Evolutionary conservation across 2,113 vertebrate species (phyloP), one percentile per base, ranked within the genome.

Genomic region (Choloepus hoffmanni): DNA sequence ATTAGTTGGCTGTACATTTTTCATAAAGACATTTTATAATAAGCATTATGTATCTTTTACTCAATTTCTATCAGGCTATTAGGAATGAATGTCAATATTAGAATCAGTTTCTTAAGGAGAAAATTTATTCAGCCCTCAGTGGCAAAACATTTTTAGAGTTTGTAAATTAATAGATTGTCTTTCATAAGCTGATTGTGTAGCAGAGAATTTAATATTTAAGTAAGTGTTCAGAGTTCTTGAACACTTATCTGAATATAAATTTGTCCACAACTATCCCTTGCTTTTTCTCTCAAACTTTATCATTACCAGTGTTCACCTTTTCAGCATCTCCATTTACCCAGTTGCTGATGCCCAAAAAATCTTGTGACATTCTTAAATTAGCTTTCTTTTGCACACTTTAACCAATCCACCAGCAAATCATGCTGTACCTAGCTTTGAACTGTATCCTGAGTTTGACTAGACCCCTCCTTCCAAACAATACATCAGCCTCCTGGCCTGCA

Each of bases 221-320:
- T 36, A 36, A 73, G 14, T 48, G 7, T 40, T 89, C 30, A n/a
- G 45, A 14, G 88, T 87, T 83, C 36, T 33, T 58, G 33, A 12
- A 33, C 65, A 58, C 48, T 77, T 73, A 85, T 15, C 63, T 79
- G 48, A 89, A 72, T 43, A 85, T 19, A 78, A 58, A 60, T 14
- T 0, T 72, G 48, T 48, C 26, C 50, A 73, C 85, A 89, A 78
- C 21, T 89, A 67, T 43, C 55, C 83, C 40, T 77, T n/a, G 5
- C 7, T 5, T 92, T 94, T 94, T 72, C 21, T 43, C 63, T 84
- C 23, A 48, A 67, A 73, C 8, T n/a, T 85, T 89, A 72, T 94
- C 48, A 90, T 90, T 16, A 85, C 14, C 45, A 40, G 8, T 16
- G 58, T 67, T 89, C 2, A 67, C 50, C 43, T 19, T 19, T 14